Conservation (phyloP, 2,888 invertebrate species). For the Zygogramma bicolorata region DNA sequence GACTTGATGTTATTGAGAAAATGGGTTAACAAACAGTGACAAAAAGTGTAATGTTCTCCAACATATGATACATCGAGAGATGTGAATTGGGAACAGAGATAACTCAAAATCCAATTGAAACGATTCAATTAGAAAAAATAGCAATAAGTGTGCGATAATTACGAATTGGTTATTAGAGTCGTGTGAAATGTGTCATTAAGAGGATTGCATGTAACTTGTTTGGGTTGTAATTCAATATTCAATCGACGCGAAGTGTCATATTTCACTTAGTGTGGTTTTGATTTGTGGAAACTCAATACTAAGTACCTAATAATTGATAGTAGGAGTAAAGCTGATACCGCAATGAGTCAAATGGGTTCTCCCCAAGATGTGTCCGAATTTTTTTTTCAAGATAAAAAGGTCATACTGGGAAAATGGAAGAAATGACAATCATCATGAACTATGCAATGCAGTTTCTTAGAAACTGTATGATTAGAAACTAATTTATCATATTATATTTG, state of each 20-base stretch:
- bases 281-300: neutral
- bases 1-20: too few relatives aligned
- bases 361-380: too few relatives aligned
- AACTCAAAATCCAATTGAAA: neutral
- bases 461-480: too few relatives aligned
- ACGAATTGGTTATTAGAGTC: neutral
- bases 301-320: neutral
- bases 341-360: too few relatives aligned
- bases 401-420: too few relatives aligned
- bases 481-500: too few relatives aligned
- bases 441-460: too few relatives aligned
- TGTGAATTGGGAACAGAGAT: neutral
- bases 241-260: neutral
- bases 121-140: neutral
- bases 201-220: neutral
- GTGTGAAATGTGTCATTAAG: constrained; percentile 4
- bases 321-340: neutral
- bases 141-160: neutral
- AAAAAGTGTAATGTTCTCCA: too few relatives aligned
- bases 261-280: neutral
- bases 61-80: neutral
- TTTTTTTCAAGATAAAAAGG: too few relatives aligned
- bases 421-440: too few relatives aligned
- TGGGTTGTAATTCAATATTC: neutral
- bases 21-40: too few relatives aligned